These are phyloP conservation scores for Lasius platythorax DNA, from an alignment of 2,888 invertebrate genomes.

Conservation along the genomic window DNA sequence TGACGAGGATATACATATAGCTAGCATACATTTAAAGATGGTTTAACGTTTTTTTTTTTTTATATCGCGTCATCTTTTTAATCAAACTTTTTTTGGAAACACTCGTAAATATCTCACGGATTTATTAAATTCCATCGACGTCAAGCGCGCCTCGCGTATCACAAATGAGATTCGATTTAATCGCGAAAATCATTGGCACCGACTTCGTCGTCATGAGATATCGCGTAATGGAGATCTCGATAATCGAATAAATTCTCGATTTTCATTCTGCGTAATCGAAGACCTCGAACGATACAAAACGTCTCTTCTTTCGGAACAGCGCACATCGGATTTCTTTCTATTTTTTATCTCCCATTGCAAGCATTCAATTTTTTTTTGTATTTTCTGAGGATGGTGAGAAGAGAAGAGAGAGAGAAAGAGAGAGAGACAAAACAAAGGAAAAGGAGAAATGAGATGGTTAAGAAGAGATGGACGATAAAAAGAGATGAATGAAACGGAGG, in stretches of 20 bases:
- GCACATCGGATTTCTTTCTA: slow-evolving; percentile 38
- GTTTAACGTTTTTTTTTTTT: slow-evolving; percentile 40
- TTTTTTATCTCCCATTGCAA: slow-evolving; percentile 38
- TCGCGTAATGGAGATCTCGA: slow-evolving; percentile 31
- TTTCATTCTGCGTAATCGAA: slow-evolving; percentile 28
- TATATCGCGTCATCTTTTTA: slow-evolving; percentile 61
- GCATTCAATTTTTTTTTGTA: slow-evolving; percentile 31
- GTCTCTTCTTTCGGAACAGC: slow-evolving; percentile 10
- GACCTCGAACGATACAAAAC: slow-evolving; percentile 3
- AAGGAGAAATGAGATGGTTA: slow-evolving; percentile 46
- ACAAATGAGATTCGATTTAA: slow-evolving; percentile 8
- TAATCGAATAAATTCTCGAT: slow-evolving; percentile 38
- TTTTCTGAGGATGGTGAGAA: slow-evolving; percentile 55
- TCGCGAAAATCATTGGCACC: neutral
- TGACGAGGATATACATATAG: slow-evolving; percentile 83
- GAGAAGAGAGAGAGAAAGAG: slow-evolving; percentile 6
- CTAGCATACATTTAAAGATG: slow-evolving; percentile 77
- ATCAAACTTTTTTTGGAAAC: slow-evolving; percentile 64
- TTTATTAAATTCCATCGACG: slow-evolving; percentile 8
- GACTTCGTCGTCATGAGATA: slow-evolving; percentile 22
- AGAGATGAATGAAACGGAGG: slow-evolving; percentile 26
- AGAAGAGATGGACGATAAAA: slow-evolving; percentile 22
- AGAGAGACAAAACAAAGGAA: neutral
- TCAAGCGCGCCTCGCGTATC: slow-evolving; percentile 49
- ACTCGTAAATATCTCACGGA: slow-evolving; percentile 5